phyloP scores from a whole-genome alignment of 2,113 vertebrate species.

The Promerops cafer region DNA sequence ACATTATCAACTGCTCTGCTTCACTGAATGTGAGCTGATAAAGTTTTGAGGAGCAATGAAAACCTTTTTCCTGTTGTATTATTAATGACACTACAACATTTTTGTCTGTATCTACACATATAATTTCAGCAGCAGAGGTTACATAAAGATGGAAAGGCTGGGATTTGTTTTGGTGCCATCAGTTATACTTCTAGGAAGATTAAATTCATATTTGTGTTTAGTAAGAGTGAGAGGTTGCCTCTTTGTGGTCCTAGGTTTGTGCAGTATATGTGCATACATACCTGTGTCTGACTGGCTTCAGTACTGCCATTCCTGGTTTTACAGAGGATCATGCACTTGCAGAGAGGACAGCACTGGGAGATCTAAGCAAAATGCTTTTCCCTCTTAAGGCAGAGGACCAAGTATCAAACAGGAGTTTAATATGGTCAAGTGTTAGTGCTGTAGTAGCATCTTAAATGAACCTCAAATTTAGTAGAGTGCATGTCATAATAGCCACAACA shows the following conservation, averaged over 20 bases:
- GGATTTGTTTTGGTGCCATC: neutral
- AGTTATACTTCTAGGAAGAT: neutral
- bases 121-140: neutral
- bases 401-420: neutral
- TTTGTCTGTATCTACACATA: neutral
- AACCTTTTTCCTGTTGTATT: neutral
- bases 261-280: fast-evolving
- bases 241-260: neutral
- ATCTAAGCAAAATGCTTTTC: neutral
- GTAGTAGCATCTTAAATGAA: neutral
- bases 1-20: neutral
- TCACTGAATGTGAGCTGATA: neutral
- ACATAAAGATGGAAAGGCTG: neutral
- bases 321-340: neutral
- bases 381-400: fast-evolving
- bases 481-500: neutral
- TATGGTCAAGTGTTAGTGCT: fast-evolving
- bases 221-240: neutral
- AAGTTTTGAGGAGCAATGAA: neutral
- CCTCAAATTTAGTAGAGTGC: neutral
- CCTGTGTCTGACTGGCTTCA: neutral
- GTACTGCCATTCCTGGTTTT: neutral
- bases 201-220: neutral
- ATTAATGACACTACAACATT: neutral
- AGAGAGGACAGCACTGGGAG: neutral